Conservation (phyloP, 2,888 invertebrate species). For the Tenthredo notha region DNA sequence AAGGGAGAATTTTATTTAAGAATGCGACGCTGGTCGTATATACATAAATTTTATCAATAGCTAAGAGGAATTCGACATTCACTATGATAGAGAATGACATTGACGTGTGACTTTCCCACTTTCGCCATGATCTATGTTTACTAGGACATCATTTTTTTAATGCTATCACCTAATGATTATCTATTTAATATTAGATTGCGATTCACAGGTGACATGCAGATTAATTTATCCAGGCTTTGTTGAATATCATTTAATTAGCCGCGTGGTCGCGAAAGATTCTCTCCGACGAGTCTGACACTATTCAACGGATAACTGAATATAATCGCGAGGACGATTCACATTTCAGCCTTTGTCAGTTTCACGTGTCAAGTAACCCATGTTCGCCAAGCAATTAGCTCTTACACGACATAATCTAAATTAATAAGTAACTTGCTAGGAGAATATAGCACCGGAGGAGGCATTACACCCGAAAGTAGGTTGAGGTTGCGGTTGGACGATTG, state of each 20-base stretch:
- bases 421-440: conserved; percentile 76
- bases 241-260: neutral
- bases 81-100: neutral
- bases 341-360: neutral
- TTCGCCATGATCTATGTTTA: neutral
- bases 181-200: neutral
- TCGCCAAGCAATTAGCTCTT: conserved; percentile 75
- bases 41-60: neutral
- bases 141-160: neutral
- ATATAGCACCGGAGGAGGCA: conserved; percentile 69
- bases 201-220: neutral
- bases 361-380: conserved; percentile 19
- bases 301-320: neutral
- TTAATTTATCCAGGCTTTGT: neutral
- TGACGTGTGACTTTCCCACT: conserved; percentile 1
- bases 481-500: conserved; percentile 63
- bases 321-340: neutral
- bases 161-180: neutral
- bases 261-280: neutral
- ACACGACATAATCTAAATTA: conserved; percentile 77
- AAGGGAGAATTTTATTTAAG: neutral
- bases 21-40: neutral
- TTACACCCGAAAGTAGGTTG: conserved; percentile 69
- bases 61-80: neutral
- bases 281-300: neutral